Percentiles rank a stretch among this genome's conserved stretches.
Conservation (phyloP, 2,888 invertebrate genomes). For the Mesochorus sp. region DNA sequence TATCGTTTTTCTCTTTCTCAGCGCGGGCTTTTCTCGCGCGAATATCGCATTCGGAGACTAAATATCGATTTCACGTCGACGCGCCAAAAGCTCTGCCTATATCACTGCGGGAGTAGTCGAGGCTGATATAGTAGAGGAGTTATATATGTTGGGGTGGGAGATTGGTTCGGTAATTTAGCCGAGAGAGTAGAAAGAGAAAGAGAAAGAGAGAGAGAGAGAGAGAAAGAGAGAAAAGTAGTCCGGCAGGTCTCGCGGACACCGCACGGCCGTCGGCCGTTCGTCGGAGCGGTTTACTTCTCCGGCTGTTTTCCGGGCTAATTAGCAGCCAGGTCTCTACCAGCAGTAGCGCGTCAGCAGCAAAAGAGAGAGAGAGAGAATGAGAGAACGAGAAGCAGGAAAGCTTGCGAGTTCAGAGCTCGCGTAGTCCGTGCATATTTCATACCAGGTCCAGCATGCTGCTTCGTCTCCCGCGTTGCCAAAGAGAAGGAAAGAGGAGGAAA, state of each 20-base stretch:
- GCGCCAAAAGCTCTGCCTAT: constrained; percentile 30
- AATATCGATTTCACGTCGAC: constrained; percentile 57
- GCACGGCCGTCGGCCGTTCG: constrained; percentile 36
- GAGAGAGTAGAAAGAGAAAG: constrained; percentile 24
- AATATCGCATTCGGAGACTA: constrained; percentile 8
- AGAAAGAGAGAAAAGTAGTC: constrained; percentile 21
- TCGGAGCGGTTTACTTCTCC: constrained; percentile 62
- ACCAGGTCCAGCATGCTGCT: constrained; percentile 45
- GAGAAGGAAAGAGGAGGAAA: constrained; percentile 34
- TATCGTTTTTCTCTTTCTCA: not conserved
- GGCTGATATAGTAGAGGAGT: constrained; percentile 5
- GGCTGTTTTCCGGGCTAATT: constrained; percentile 70
- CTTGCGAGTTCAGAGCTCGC: constrained; percentile 27
- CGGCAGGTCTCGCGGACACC: constrained; percentile 35
- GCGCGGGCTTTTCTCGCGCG: not conserved
- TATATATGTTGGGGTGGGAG: constrained; percentile 9
- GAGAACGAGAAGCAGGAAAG: constrained; percentile 30
- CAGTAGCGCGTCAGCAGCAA: not conserved
- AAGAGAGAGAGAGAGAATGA: constrained; percentile 13
- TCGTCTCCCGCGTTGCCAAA: constrained; percentile 18
- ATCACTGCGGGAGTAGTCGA: constrained; percentile 12
- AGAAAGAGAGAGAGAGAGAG: constrained; percentile 5
- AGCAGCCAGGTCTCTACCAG: constrained; percentile 58
- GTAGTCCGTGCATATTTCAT: constrained; percentile 55
- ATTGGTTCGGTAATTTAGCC: constrained; percentile 59